phyloP scores from a whole-genome alignment of 2,888 invertebrate genomes.

The Linyphia triangularis region DNA sequence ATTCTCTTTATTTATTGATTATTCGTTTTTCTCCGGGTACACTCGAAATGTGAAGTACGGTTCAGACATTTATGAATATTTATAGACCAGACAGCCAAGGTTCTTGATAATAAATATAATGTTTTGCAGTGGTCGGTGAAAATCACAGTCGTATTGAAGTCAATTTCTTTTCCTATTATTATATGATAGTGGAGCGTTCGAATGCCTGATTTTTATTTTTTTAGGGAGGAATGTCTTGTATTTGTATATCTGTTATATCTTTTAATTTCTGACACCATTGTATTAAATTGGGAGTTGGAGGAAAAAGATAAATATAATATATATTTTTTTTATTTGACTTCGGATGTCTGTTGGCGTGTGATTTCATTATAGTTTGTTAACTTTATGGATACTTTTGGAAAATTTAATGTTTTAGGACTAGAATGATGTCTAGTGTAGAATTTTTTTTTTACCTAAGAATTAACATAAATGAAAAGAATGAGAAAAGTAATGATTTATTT shows the following conservation, averaged over 20 bases:
- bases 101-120: conserved; percentile 10
- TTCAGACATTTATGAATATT: conserved; percentile 59
- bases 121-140: background rate
- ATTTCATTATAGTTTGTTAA: background rate
- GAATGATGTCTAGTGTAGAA: too few relatives aligned
- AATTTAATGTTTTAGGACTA: too few relatives aligned
- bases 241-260: conserved; percentile 28
- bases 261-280: conserved; percentile 16
- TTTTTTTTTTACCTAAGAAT: too few relatives aligned
- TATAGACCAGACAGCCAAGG: background rate
- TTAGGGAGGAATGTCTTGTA: background rate
- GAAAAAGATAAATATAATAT: too few relatives aligned
- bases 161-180: conserved; percentile 13
- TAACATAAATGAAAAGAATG: too few relatives aligned
- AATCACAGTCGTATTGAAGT: background rate
- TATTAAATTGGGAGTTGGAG: conserved; percentile 12
- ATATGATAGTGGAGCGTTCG: background rate
- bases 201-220: background rate
- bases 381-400: background rate
- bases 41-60: background rate
- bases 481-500: too few relatives aligned
- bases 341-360: background rate
- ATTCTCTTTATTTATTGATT: conserved; percentile 38
- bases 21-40: background rate
- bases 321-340: too few relatives aligned